Percentiles rank a stretch among this genome's conserved stretches.
Evolutionary conservation across 2,113 vertebrate species (phyloP).

Genomic region (Marcusenius ussheri): DNA sequence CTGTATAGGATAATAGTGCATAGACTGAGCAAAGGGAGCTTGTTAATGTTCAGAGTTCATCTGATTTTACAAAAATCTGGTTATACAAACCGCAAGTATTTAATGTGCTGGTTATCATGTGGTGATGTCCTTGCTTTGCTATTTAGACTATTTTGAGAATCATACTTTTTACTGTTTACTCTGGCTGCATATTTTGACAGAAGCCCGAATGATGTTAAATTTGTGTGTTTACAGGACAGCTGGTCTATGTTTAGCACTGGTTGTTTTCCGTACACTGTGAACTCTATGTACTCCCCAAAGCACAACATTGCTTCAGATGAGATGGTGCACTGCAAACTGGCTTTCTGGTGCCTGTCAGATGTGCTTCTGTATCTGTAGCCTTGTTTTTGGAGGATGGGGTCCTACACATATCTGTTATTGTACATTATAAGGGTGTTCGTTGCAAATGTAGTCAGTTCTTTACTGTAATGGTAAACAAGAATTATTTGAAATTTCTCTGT

Average conservation of each 20-base stretch:
- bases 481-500: background rate
- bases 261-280: slow-evolving; percentile 30
- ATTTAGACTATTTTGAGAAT: background rate
- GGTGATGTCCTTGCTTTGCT: background rate
- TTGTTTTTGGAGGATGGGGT: background rate
- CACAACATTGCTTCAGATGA: slow-evolving; percentile 9
- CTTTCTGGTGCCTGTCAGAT: background rate
- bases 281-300: background rate
- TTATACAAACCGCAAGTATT: background rate
- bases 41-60: background rate
- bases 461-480: background rate
- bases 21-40: background rate
- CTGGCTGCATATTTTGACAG: slow-evolving; percentile 17
- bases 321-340: background rate
- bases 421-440: background rate
- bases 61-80: background rate
- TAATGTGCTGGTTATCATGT: background rate
- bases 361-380: background rate
- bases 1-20: background rate
- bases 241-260: background rate
- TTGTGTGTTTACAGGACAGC: slow-evolving; percentile 11
- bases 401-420: background rate
- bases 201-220: slow-evolving; percentile 10
- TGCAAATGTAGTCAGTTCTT: background rate
- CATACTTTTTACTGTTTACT: background rate